Base-by-base conservation (phyloP, 2,888 invertebrate genomes). In the Orthonevra nobilis region DNA sequence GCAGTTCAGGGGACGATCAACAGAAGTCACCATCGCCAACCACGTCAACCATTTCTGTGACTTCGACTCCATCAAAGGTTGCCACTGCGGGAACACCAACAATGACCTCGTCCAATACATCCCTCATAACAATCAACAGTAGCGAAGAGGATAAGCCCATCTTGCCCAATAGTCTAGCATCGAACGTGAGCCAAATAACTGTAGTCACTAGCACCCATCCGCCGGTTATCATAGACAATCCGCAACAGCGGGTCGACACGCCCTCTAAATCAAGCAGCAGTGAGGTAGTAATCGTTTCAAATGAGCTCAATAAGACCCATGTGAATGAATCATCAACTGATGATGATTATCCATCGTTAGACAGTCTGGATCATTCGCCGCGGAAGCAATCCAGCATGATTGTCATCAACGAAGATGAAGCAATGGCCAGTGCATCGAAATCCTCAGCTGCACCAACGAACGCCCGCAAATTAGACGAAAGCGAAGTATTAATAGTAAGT, bases 131-230 rank as follows among this genome's bases (percentile, higher is more conserved):
- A 19, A 87, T 89, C 10, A 89, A 88, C 54, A 87, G 86, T 58
- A 86, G 82, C 79, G 52, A 83, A 75, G 48, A 81, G 34, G 82
- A 81, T 81, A 83, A 89, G 83, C 90, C 91, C 40, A 91, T 92
- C 85, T 89, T 91, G 73, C 92, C 92, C n/a, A 95, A 95, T 88
- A 94, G 94, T 83, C 89, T 95, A 82, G 93, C 93, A 1, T 92
- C 94, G 30, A 86, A 90, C 60, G 92, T 94, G 50, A 94, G 93
- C 61, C 94, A 94, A 84, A 94, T 95, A 69, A 95, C 95, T 0
- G 95, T 96, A 28, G 95, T 96, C 52, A 94, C 94, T 10, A 95
- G 94, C 48, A 90, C 89, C 6, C 96, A 96, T 88, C 96, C 95
- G 63, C 95, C 95, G 2, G 93, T 94, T 6, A 89, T 95, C 42